These are phyloP conservation scores for Phyllotreta cruciferae DNA, from an alignment of 2,888 invertebrate species.

Conservation along the genomic window DNA sequence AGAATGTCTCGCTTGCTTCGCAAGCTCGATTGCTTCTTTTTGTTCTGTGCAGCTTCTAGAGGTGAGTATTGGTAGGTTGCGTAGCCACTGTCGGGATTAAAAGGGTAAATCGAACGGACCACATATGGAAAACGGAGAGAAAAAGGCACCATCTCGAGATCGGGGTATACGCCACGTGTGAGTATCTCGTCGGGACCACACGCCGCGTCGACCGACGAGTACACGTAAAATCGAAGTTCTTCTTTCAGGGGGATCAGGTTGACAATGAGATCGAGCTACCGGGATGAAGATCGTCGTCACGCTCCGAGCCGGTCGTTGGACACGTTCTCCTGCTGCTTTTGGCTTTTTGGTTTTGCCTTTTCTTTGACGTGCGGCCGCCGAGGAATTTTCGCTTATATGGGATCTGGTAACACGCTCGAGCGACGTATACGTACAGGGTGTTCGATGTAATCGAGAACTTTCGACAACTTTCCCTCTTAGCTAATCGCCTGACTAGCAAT, in stretches of 20 bases:
- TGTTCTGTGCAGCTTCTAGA: too few species aligned
- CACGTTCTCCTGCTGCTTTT: slow-evolving; percentile 30
- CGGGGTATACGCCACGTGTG: slow-evolving; percentile 45
- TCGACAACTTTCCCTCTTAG: too few species aligned
- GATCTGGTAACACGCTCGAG: neutral
- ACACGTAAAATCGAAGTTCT: slow-evolving; percentile 1
- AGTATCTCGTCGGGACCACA: slow-evolving; percentile 42
- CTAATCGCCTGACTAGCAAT: too few species aligned
- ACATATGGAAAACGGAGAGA: slow-evolving; percentile 28
- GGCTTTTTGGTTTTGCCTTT: slow-evolving; percentile 14
- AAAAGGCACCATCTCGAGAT: slow-evolving; percentile 6
- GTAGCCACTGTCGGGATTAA: slow-evolving; percentile 7
- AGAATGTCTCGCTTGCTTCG: too few species aligned
- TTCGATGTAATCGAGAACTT: neutral
- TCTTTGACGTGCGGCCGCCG: slow-evolving; percentile 11
- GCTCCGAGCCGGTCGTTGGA: slow-evolving; percentile 24
- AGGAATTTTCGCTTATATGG: slow-evolving; percentile 11
- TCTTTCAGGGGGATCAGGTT: slow-evolving; percentile 28
- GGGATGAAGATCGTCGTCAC: slow-evolving; percentile 26
- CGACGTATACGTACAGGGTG: neutral
- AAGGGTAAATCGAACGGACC: slow-evolving; percentile 12
- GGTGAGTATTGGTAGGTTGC: neutral
- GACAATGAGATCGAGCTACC: slow-evolving; percentile 22
- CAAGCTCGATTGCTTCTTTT: too few species aligned
- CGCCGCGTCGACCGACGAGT: slow-evolving; percentile 23